Conservation (phyloP, 1,140 invertebrate genomes). For the Lepidostoma basale region DNA sequence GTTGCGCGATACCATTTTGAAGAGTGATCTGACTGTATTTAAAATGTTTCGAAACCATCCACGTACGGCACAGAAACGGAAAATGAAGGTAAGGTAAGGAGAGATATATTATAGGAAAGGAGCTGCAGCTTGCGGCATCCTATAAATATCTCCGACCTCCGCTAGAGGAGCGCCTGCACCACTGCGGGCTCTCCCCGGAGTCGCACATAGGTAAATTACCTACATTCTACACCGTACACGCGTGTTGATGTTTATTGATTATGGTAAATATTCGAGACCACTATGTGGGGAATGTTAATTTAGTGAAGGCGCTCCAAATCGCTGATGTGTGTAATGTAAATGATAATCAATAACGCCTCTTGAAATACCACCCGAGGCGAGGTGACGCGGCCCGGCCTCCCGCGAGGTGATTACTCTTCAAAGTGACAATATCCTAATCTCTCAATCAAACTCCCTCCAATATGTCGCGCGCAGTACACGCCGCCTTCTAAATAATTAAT, state of each 20-base stretch:
- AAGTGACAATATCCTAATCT: slow-evolving; percentile 26
- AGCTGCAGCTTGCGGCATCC: background rate
- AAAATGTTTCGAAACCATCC: background rate
- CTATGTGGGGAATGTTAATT: too few species aligned
- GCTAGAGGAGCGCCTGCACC: background rate
- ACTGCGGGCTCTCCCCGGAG: too few species aligned
- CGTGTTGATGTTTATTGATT: too few species aligned
- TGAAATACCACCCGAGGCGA: background rate
- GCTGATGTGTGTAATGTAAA: background rate
- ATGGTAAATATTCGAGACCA: too few species aligned
- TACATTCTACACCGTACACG: too few species aligned
- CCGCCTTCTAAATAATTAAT: slow-evolving; percentile 24
- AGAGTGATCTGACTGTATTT: too few species aligned
- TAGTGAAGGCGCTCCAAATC: background rate
- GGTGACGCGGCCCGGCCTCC: background rate
- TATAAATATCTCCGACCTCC: slow-evolving; percentile 3
- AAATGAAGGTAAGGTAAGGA: background rate
- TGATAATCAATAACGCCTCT: slow-evolving; percentile 3
- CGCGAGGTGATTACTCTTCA: slow-evolving; percentile 17
- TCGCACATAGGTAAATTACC: too few species aligned
- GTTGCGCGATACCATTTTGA: too few species aligned
- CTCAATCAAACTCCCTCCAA: slow-evolving; percentile 14
- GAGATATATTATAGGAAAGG: background rate
- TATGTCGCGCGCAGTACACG: slow-evolving; percentile 13
- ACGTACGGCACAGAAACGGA: background rate